phyloP scores from a whole-genome alignment of 2,113 vertebrate species.

The Cololabis saira region DNA sequence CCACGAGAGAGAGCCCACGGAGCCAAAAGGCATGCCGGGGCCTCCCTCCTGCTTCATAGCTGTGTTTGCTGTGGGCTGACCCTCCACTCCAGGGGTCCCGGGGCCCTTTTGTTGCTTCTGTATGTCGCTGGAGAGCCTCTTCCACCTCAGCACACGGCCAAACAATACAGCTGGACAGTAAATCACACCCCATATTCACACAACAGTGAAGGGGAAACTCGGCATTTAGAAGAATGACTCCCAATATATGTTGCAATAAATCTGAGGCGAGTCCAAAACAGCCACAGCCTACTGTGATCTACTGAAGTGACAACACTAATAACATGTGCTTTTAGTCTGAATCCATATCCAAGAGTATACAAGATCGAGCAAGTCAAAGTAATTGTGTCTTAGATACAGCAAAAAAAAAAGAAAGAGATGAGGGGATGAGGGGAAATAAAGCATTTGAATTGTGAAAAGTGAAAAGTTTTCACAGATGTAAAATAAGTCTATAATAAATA shows the following conservation, averaged over 20 bases:
- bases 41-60: constrained; percentile 38
- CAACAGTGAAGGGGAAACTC: constrained; percentile 14
- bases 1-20: constrained; percentile 52
- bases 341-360: not conserved
- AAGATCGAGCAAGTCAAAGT: not conserved
- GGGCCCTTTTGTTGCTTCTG: constrained; percentile 69
- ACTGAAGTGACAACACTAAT: not conserved
- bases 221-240: constrained; percentile 12
- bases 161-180: constrained; percentile 41
- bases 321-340: not conserved
- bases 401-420: not conserved
- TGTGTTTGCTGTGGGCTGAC: constrained; percentile 61
- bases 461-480: too few species aligned
- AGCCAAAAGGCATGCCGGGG: constrained; percentile 59
- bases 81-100: constrained; percentile 59
- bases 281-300: not conserved
- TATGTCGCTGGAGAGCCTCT: constrained; percentile 33
- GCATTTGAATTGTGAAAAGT: too few species aligned
- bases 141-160: constrained; percentile 59
- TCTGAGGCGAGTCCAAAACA: constrained; percentile 33
- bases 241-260: constrained; percentile 49
- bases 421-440: too few species aligned
- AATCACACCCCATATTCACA: constrained; percentile 43
- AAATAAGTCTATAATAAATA: too few species aligned
- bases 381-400: not conserved